These are phyloP conservation scores for Abscondita cerata DNA, from an alignment of 2,888 invertebrate species.

Conservation along the genomic window DNA sequence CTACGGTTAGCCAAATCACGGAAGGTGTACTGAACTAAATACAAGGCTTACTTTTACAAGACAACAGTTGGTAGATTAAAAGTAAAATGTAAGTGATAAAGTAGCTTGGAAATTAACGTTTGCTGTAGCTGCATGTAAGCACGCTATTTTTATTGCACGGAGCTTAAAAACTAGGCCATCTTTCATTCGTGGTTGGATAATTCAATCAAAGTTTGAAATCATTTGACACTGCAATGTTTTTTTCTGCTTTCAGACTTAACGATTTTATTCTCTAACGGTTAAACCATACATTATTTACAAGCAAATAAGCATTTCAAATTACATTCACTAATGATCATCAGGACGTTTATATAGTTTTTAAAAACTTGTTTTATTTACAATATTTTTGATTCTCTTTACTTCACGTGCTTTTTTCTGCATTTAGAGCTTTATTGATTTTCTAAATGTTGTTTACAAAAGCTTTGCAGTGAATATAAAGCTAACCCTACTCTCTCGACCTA, in stretches of 20 bases:
- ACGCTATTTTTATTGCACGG: conserved; percentile 21
- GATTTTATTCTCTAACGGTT: no score
- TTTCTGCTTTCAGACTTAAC: neutral
- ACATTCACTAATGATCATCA: no score
- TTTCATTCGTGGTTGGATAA: conserved; percentile 13
- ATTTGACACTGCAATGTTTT: conserved; percentile 13
- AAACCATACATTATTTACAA: no score
- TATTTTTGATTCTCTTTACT: no score
- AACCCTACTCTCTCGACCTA: no score
- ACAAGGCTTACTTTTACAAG: conserved; percentile 29
- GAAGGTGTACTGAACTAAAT: conserved; percentile 27
- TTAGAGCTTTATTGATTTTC: no score
- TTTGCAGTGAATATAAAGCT: no score
- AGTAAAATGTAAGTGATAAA: conserved; percentile 30
- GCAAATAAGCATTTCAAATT: no score
- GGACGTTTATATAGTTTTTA: no score
- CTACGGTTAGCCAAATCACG: conserved; percentile 22
- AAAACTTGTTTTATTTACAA: no score
- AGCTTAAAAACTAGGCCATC: conserved; percentile 9
- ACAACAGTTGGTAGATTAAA: conserved; percentile 29
- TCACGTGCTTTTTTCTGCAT: no score
- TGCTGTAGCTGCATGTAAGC: conserved; percentile 22
- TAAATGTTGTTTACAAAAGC: no score
- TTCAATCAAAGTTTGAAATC: conserved; percentile 17
- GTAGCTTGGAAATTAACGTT: conserved; percentile 19